These are phyloP conservation scores for Polietes domitor DNA, from an alignment of 2,888 invertebrate genomes.

Conservation along the genomic window DNA sequence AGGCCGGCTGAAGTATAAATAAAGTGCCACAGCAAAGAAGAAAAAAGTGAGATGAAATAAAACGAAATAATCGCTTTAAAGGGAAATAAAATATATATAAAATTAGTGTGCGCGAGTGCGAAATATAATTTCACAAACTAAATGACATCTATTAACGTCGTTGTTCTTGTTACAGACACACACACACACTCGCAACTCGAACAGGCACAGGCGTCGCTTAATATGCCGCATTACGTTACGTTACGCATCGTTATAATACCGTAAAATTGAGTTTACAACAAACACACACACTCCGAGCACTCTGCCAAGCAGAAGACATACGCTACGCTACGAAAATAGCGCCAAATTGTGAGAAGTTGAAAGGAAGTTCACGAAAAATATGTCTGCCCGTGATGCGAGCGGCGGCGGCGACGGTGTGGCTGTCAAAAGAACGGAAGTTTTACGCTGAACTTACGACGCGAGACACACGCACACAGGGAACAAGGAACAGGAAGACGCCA, in stretches of 20 bases:
- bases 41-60: too few species aligned
- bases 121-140: conserved; percentile 20
- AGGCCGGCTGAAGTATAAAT: background rate
- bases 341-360: background rate
- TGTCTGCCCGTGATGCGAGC: background rate
- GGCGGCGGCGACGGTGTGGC: background rate
- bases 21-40: too few species aligned
- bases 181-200: too few species aligned
- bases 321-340: background rate
- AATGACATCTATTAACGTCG: conserved; percentile 24
- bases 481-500: background rate
- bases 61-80: background rate
- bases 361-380: conserved; percentile 17
- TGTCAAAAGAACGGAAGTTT: conserved; percentile 61
- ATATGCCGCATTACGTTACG: conserved; percentile 34
- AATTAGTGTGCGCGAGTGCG: conserved; percentile 2
- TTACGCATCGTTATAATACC: conserved; percentile 57
- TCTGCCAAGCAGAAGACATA: background rate
- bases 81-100: background rate
- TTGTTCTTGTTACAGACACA: too few species aligned
- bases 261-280: conserved; percentile 48
- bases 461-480: background rate
- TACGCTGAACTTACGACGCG: too few species aligned
- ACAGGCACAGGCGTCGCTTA: background rate
- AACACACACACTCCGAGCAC: background rate